Percentiles rank a stretch among this genome's conserved stretches.
These are phyloP conservation scores for Teleopsis dalmanni DNA, from an alignment of 1,140 invertebrate genomes.

Conservation along the genomic window DNA sequence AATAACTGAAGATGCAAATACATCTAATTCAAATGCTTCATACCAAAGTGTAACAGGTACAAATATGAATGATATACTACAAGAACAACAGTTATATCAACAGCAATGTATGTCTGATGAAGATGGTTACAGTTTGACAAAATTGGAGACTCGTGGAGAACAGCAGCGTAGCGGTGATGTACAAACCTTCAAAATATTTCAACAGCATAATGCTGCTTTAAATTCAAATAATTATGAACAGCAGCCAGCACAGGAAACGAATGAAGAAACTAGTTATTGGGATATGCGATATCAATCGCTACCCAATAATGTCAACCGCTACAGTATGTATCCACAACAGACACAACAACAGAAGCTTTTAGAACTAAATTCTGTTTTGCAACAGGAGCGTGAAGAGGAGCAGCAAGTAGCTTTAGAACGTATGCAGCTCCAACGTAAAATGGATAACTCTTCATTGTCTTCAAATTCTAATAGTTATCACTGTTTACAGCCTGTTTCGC, in stretches of 20 bases:
- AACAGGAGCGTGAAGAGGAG: constrained; percentile 37
- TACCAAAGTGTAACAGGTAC: constrained; percentile 12
- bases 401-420: constrained; percentile 33
- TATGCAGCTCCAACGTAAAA: constrained; percentile 5
- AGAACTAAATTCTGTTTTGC: constrained; percentile 33
- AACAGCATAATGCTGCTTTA: not conserved
- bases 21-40: constrained; percentile 8
- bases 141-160: constrained; percentile 35
- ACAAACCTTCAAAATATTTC: constrained; percentile 9
- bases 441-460: too few relatives aligned
- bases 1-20: constrained; percentile 7
- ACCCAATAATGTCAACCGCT: not conserved
- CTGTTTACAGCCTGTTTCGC: not conserved
- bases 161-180: constrained; percentile 18
- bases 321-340: not conserved
- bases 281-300: constrained; percentile 6
- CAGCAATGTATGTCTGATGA: constrained; percentile 25
- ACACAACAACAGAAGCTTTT: constrained; percentile 18
- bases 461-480: too few relatives aligned
- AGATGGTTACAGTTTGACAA: constrained; percentile 37
- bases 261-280: not conserved
- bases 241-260: not conserved
- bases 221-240: not conserved
- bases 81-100: constrained; percentile 39
- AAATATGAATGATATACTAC: constrained; percentile 30